These are phyloP conservation scores for Toxotes lorentzi DNA, from an alignment of 2,797 vertebrate genomes.

Conservation along the genomic window DNA sequence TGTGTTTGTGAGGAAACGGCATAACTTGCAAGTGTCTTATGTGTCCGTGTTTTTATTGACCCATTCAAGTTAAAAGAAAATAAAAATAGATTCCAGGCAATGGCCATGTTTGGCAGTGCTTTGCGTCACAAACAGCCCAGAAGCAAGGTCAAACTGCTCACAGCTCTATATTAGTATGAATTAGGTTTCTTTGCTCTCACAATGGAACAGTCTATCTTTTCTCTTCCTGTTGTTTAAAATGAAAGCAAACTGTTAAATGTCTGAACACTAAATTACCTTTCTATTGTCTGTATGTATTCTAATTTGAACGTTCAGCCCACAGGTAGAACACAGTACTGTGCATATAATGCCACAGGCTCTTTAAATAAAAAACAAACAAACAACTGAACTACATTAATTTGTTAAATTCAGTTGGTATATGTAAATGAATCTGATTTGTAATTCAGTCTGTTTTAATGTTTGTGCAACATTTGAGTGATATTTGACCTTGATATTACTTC, in stretches of 20 bases:
- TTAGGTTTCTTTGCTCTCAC: constrained; percentile 48
- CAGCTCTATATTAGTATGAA: constrained; percentile 58
- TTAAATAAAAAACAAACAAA: no score
- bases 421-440: background rate
- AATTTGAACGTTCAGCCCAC: constrained; percentile 10
- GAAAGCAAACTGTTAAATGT: constrained; percentile 38
- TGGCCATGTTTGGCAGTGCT: constrained; percentile 19
- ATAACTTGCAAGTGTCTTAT: constrained; percentile 9
- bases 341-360: background rate
- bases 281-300: constrained; percentile 16
- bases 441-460: background rate
- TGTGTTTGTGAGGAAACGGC: constrained; percentile 13
- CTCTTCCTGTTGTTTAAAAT: constrained; percentile 41
- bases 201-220: constrained; percentile 49
- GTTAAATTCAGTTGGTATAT: background rate
- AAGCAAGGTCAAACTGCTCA: constrained; percentile 64
- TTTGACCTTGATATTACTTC: background rate
- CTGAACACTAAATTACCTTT: constrained; percentile 25
- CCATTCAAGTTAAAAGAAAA: constrained; percentile 38
- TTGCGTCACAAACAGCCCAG: constrained; percentile 30
- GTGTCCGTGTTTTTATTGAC: constrained; percentile 38
- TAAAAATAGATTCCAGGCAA: constrained; percentile 23
- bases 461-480: background rate
- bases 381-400: no score
- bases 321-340: constrained; percentile 4